Conservation (phyloP, 2,888 invertebrate species). For the Geotrupes spiniger region DNA sequence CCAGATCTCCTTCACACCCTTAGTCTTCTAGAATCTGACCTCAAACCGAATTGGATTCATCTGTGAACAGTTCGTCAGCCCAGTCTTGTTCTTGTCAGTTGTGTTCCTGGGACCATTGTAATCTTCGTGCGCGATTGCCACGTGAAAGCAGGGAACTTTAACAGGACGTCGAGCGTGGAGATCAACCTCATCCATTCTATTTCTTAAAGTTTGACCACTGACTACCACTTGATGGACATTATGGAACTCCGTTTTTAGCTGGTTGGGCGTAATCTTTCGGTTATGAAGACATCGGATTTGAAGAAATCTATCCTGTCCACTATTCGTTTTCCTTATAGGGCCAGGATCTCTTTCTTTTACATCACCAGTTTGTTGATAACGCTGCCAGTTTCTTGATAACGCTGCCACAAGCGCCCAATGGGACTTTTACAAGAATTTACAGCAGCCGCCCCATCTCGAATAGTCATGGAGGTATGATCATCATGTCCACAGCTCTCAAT, state of each 20-base stretch:
- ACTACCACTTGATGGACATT: background rate
- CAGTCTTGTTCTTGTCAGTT: conserved; percentile 7
- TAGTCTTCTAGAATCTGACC: conserved; percentile 6
- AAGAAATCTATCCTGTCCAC: conserved; percentile 3
- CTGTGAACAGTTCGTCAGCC: background rate
- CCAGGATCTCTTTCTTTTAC: conserved; percentile 1
- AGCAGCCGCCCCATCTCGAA: background rate
- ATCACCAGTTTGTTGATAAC: conserved; percentile 1
- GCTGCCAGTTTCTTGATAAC: conserved; percentile 1
- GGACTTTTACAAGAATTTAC: background rate
- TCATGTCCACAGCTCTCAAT: conserved; percentile 5
- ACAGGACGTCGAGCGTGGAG: conserved; percentile 4
- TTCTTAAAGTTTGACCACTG: conserved; percentile 5
- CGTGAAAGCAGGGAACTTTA: background rate
- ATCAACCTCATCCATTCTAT: background rate
- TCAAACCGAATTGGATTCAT: conserved; percentile 1
- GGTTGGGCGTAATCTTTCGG: background rate
- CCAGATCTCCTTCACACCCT: conserved; percentile 3
- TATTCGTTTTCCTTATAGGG: background rate
- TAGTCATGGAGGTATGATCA: background rate
- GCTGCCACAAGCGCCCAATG: conserved; percentile 1
- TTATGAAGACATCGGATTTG: background rate
- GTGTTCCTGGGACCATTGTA: conserved; percentile 3
- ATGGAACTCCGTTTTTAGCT: background rate
- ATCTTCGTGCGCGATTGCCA: conserved; percentile 2